Conservation (phyloP, 2,113 vertebrate species). For the Orycteropus afer region DNA sequence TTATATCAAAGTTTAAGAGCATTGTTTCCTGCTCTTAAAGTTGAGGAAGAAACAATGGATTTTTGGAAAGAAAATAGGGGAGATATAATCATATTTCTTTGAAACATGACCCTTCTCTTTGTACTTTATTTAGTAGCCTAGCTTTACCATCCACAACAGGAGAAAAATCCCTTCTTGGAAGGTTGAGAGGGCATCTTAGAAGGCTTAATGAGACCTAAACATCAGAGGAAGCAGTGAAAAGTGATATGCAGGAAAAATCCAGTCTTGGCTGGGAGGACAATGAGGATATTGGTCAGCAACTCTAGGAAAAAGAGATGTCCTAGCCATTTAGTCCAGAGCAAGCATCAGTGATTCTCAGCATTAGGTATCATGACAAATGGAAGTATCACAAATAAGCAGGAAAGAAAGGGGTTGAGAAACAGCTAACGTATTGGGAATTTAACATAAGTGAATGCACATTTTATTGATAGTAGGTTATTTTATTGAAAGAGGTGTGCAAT, state of each 20-base stretch:
- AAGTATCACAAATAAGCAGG: background rate
- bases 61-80: background rate
- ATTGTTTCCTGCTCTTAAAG: background rate
- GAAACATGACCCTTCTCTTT: background rate
- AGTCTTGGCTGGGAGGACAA: background rate
- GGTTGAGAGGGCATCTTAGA: background rate
- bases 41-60: background rate
- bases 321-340: background rate
- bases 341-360: background rate
- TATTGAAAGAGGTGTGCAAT: background rate
- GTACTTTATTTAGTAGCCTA: background rate
- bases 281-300: background rate
- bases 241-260: background rate
- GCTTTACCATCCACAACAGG: background rate
- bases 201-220: background rate
- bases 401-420: background rate
- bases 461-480: background rate
- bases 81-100: background rate
- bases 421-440: background rate
- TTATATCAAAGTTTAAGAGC: too few relatives aligned
- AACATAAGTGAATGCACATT: background rate
- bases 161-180: background rate
- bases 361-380: background rate
- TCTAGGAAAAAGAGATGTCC: background rate
- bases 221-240: background rate